Conservation (phyloP, 2,113 vertebrate genomes). For the Neolamprologus kungweensis region DNA sequence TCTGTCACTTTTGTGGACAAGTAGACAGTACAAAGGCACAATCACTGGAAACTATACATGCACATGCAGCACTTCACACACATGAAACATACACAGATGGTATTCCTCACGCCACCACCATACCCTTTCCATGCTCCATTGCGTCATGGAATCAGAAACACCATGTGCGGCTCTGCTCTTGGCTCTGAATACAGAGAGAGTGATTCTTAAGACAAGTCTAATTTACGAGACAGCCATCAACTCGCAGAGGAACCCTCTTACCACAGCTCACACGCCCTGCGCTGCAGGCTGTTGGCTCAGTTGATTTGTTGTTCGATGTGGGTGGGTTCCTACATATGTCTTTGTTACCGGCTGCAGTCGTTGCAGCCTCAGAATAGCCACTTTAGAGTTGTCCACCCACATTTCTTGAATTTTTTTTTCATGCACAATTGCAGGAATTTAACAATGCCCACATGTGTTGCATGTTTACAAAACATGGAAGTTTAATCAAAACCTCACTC, state of each 20-base stretch:
- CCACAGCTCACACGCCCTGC: background rate
- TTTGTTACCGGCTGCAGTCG: background rate
- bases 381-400: background rate
- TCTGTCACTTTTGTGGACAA: background rate
- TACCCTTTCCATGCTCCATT: constrained; percentile 30
- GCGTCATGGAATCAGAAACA: constrained; percentile 49
- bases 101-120: constrained; percentile 24
- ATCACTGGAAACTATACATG: background rate
- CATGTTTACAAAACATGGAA: constrained; percentile 51
- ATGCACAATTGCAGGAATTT: constrained; percentile 7
- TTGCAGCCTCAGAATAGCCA: background rate
- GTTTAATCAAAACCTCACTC: constrained; percentile 56
- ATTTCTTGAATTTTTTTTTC: background rate
- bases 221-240: constrained; percentile 15
- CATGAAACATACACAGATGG: constrained; percentile 36
- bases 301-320: background rate
- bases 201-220: constrained; percentile 11
- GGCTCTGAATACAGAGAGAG: background rate
- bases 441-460: constrained; percentile 51
- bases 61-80: background rate
- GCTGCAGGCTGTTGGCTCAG: background rate
- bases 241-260: background rate
- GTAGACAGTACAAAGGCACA: background rate
- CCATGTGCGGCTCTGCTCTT: constrained; percentile 24
- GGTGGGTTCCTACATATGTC: constrained; percentile 25